phyloP scores from a whole-genome alignment of 2,888 invertebrate genomes.

The Fragum fragum region DNA sequence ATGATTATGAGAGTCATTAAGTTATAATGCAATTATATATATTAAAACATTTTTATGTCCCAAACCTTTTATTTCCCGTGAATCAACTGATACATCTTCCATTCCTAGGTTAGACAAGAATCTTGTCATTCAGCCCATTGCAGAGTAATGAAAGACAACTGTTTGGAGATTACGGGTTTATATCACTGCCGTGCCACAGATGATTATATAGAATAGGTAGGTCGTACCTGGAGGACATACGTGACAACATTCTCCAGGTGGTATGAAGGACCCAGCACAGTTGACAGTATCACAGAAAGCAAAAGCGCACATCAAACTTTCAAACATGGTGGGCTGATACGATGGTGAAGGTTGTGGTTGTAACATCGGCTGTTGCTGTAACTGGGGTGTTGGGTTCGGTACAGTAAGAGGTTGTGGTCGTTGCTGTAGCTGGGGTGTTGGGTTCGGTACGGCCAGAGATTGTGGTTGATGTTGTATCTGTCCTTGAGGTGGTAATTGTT shows the following conservation, averaged over 20 bases:
- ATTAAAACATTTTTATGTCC: too few species aligned
- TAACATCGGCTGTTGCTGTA: background rate
- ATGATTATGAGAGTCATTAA: too few species aligned
- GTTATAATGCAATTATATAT: too few species aligned
- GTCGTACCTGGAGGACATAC: conserved; percentile 11
- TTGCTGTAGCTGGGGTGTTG: background rate
- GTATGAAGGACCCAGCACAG: conserved; percentile 9
- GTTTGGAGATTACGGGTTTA: too few species aligned
- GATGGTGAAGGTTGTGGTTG: background rate
- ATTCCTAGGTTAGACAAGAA: too few species aligned
- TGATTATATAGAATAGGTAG: too few species aligned
- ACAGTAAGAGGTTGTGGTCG: background rate
- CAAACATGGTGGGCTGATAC: background rate
- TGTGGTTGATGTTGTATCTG: background rate
- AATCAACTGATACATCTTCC: too few species aligned
- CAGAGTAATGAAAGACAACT: too few species aligned
- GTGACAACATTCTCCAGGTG: conserved; percentile 18
- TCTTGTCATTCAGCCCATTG: too few species aligned
- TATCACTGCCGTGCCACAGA: too few species aligned
- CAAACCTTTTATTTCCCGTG: too few species aligned
- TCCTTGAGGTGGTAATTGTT: too few species aligned
- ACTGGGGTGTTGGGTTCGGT: background rate
- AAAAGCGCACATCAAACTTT: conserved; percentile 12
- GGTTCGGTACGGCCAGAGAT: background rate
- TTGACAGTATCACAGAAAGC: conserved; percentile 9